Evolutionary conservation across 2,797 vertebrate species (phyloP), one percentile per base, ranked within the genome.

Genomic region (Poeciliopsis paucimaculata): DNA sequence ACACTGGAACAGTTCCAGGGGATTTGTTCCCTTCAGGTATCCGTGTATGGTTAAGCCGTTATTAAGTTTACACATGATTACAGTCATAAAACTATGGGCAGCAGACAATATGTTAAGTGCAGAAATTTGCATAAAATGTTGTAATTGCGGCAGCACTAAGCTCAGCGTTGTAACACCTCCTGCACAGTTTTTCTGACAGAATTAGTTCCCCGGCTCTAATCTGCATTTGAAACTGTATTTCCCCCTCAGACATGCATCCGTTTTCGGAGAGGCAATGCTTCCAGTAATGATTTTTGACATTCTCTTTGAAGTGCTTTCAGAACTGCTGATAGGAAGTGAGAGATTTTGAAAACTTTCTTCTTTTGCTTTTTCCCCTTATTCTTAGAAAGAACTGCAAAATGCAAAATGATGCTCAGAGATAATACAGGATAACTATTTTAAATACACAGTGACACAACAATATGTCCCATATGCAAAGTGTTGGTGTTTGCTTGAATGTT

Each of bases 101-200:
- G n/a, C 28, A 36, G 31, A 64, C 31, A 26, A 46, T 34, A 31
- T 46, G 9, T 26, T 64, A 34, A 62, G 16, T 5, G 36, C 28
- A 76, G 20, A 18, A 46, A 76, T 46, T 62, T 46, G 18, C 34
- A 76, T 66, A 76, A 47, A 66, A 64, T 66, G 46, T 26, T 31
- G 45, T 31, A 34, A 46, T 6, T 45, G n/a, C n/a, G 16, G 18
- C 26, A 57, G 6, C 51, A 15, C 36, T 31, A 62, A 84, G 77
- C 81, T 78, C 78, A 72, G 76, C 87, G 84, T 86, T 70, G 74
- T 51, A 75, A 66, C 84, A 84, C 62, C 80, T 79, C 23, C 82
- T 72, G 80, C 70, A 75, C 78, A 39, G 62, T 51, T 79, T 62
- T 80, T 45, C 78, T 77, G 62, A 84, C 83, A 82, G 86, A 86